These are phyloP conservation scores for Listronotus bonariensis DNA, from an alignment of 1,140 invertebrate species.

Conservation along the genomic window DNA sequence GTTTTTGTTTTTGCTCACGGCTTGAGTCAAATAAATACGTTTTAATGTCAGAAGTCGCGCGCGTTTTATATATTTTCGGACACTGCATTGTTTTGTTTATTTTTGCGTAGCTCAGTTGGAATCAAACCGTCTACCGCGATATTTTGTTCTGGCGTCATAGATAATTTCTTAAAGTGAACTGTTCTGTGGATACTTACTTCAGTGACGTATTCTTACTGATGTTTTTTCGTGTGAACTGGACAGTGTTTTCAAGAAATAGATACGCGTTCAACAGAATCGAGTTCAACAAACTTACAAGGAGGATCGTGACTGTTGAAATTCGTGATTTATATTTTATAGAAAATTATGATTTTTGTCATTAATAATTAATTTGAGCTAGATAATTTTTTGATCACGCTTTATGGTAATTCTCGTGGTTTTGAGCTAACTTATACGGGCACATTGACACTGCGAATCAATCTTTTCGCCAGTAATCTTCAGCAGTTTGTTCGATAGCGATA, in stretches of 20 bases:
- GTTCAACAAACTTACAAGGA: not conserved
- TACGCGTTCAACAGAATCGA: not conserved
- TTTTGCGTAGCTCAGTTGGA: not conserved
- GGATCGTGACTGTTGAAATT: not conserved
- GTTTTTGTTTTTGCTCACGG: no score
- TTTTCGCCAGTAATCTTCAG: not conserved
- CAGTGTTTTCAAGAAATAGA: not conserved
- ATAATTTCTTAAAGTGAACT: no score
- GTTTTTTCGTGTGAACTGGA: not conserved
- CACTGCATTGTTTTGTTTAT: constrained; percentile 7
- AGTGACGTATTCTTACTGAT: not conserved
- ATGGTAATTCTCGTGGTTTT: no score
- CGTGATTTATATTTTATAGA: constrained; percentile 9
- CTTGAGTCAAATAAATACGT: no score
- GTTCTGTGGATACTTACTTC: no score
- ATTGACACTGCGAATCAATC: constrained; percentile 1
- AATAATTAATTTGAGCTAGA: not conserved
- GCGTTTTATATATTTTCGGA: not conserved
- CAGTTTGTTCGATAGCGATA: constrained; percentile 2
- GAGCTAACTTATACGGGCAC: no score
- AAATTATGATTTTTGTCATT: not conserved
- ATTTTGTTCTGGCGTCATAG: no score
- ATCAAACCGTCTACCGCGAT: not conserved
- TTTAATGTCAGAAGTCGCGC: not conserved
- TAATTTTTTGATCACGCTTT: no score